Evolutionary conservation across 2,797 vertebrate species (phyloP).

Genomic region (Acanthiza pusilla): DNA sequence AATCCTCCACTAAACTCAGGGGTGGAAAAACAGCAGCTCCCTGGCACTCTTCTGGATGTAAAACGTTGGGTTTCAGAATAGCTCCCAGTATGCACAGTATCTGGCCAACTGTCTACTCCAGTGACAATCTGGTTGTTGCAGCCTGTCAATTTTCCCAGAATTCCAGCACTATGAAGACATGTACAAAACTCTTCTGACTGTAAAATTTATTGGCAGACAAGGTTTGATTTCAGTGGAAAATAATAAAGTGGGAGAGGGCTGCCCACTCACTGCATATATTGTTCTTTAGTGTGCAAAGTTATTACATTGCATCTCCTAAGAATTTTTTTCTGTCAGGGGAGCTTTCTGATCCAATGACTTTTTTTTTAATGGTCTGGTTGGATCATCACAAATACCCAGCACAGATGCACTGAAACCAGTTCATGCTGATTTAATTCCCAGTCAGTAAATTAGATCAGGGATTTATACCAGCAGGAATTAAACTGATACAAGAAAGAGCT

Average conservation of each 20-base stretch:
- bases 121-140: neutral
- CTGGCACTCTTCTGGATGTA: neutral
- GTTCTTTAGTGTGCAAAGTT: neutral
- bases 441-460: slow-evolving; percentile 21
- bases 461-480: slow-evolving; percentile 27
- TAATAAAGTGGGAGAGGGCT: neutral
- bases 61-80: neutral
- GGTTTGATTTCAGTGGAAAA: neutral
- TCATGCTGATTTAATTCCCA: slow-evolving; percentile 44
- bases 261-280: neutral
- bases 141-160: neutral
- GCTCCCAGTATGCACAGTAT: neutral
- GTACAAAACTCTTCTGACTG: neutral
- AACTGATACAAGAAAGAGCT: neutral
- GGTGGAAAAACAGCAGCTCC: neutral
- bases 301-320: neutral
- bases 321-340: neutral
- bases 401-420: neutral
- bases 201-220: neutral
- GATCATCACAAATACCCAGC: neutral
- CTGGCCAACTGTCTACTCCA: neutral
- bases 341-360: neutral
- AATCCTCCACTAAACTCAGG: neutral
- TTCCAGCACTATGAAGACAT: neutral
- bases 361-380: neutral